phyloP scores from a whole-genome alignment of 2,888 invertebrate genomes.

The Thereva unica region DNA sequence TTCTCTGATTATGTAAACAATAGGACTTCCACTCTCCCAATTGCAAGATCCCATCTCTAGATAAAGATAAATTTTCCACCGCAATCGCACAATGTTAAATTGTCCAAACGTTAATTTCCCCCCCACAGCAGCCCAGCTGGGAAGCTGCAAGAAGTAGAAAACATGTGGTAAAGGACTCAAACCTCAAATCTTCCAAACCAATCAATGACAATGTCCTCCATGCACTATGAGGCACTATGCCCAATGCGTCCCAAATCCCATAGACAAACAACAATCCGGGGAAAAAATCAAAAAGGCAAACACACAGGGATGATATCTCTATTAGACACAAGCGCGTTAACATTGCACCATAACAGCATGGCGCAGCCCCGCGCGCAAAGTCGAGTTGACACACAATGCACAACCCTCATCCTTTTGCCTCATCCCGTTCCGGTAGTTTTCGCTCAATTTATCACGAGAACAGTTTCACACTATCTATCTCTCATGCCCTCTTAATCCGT shows the following conservation, averaged over 20 bases:
- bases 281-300: slow-evolving; percentile 41
- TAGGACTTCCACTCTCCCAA: no score
- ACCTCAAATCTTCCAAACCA: slow-evolving; percentile 33
- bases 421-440: slow-evolving; percentile 9
- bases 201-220: no score
- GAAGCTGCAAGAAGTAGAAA: neutral
- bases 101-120: slow-evolving; percentile 27
- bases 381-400: slow-evolving; percentile 9
- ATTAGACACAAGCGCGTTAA: slow-evolving; percentile 35
- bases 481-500: slow-evolving; percentile 10
- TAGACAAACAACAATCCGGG: slow-evolving; percentile 24
- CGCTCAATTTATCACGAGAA: slow-evolving; percentile 39
- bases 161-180: slow-evolving; percentile 29
- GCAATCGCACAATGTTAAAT: slow-evolving; percentile 15
- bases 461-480: slow-evolving; percentile 38
- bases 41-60: no score
- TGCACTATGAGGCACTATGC: no score
- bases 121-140: neutral
- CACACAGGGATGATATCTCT: slow-evolving; percentile 39
- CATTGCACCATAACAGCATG: slow-evolving; percentile 22
- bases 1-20: slow-evolving; percentile 35
- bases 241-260: slow-evolving; percentile 25
- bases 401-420: slow-evolving; percentile 32
- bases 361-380: slow-evolving; percentile 30
- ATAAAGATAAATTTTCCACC: no score